Conservation (phyloP, 1,140 invertebrate genomes). For the Drosophila malerkotliana region DNA sequence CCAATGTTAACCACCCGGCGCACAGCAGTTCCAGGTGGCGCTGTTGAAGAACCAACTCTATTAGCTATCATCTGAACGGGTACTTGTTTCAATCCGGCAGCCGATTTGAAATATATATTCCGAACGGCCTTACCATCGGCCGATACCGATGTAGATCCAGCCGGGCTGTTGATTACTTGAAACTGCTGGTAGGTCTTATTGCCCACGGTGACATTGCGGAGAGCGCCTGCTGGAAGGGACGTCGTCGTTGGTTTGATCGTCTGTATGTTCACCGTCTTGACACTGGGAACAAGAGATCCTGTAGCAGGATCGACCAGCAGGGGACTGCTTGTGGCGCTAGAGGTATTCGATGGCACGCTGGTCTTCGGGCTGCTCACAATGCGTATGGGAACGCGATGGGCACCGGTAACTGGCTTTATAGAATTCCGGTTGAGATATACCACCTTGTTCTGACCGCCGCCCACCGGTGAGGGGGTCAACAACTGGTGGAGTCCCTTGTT, state of each 20-base stretch:
- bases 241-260: constrained; percentile 38
- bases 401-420: constrained; percentile 65
- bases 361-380: constrained; percentile 63
- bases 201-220: constrained; percentile 43
- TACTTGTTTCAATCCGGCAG: constrained; percentile 51
- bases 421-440: constrained; percentile 75
- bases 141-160: constrained; percentile 4
- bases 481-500: constrained; percentile 71
- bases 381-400: constrained; percentile 53
- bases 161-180: constrained; percentile 54
- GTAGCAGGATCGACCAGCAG: constrained; percentile 48
- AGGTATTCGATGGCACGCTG: constrained; percentile 8
- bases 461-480: constrained; percentile 28
- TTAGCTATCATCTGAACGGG: constrained; percentile 65
- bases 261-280: constrained; percentile 54
- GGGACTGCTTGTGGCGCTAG: constrained; percentile 21
- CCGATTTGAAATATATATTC: constrained; percentile 58
- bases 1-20: constrained; percentile 61
- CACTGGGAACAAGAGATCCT: constrained; percentile 20
- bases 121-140: constrained; percentile 52
- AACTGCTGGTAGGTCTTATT: constrained; percentile 58
- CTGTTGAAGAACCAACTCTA: neutral
- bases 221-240: constrained; percentile 6
- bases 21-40: constrained; percentile 39
- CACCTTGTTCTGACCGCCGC: constrained; percentile 53